Base-by-base conservation (phyloP, 1,140 invertebrate species). In the Brachionus calyciflorus region DNA sequence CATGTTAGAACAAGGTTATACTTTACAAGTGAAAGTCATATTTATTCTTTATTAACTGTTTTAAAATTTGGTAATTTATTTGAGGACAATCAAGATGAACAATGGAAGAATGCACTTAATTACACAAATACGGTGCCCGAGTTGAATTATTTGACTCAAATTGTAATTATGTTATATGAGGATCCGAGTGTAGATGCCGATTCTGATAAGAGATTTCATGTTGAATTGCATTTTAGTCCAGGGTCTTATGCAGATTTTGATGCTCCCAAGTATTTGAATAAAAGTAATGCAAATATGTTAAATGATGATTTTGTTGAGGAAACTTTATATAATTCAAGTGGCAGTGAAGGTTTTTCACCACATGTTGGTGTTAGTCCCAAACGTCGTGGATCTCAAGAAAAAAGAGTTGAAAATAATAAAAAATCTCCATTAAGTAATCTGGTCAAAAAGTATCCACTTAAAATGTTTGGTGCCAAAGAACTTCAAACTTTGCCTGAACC, bases 161-260 rank as follows among this genome's bases (percentile, higher is more conserved):
- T 98, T 63, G 94, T 98, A 0, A 93, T 99, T 3, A 98, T 98
- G 94, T 85, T 98, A n/a, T 98, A 98, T 83, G 96, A 99, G 86
- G 95, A 99, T 86, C 94, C 94, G 4, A 96, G 93, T 0, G 97
- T 98, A 84, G 93, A 85, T 77, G 14, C 6, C 44, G 76, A 77
- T 57, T 77, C 76, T 7, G 76, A 77, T 28, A 69, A 77, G 24
- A 3, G 76, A 40, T 77, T 77, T 78, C 78, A 79, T 49, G 78
- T 79, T 37, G 77, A 79, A 51, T 37, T 79, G n/a, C 78, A 79
- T 44, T 78, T 79, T 57, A 68, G 55, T 46, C 78, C 78, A 7
- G 78, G 78, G 1, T 73, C 69, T 10, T 73, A 73, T 41, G 46
- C 44, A 28, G 69, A 73, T 6, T 73, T 73, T 73, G 69, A 73